Conservation (phyloP, 2,888 invertebrate genomes). For the Acrobasis suavella region DNA sequence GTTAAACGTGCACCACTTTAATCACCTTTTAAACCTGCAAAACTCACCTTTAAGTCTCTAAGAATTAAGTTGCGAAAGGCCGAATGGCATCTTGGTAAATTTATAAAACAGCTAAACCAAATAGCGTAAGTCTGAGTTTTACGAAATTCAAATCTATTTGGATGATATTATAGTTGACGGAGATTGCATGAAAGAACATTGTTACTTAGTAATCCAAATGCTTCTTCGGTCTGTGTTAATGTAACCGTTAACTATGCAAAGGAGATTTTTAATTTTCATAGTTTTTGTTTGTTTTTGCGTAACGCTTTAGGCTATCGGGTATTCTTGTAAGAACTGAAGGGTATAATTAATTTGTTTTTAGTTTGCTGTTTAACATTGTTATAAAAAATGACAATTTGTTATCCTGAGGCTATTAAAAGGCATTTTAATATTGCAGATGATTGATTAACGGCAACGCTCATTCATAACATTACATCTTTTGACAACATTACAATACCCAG, state of each 20-base stretch:
- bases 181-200: conserved; percentile 19
- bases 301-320: background rate
- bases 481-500: too few relatives aligned
- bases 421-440: too few relatives aligned
- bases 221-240: conserved; percentile 35
- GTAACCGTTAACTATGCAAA: conserved; percentile 41
- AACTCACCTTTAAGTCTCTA: conserved; percentile 25
- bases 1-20: conserved; percentile 32
- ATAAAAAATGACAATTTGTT: background rate
- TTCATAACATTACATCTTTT: too few relatives aligned
- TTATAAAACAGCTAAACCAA: background rate
- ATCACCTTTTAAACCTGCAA: background rate
- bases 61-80: background rate
- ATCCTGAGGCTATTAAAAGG: too few relatives aligned
- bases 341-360: background rate
- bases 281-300: conserved; percentile 19
- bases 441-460: too few relatives aligned
- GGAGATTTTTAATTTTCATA: conserved; percentile 36
- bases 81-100: background rate
- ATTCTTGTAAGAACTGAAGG: background rate
- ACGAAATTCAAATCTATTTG: background rate
- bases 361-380: background rate
- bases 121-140: background rate
- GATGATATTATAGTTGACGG: conserved; percentile 1
- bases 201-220: conserved; percentile 35